phyloP scores from a whole-genome alignment of 2,113 vertebrate species.

The Oncorhynchus tshawytscha region DNA sequence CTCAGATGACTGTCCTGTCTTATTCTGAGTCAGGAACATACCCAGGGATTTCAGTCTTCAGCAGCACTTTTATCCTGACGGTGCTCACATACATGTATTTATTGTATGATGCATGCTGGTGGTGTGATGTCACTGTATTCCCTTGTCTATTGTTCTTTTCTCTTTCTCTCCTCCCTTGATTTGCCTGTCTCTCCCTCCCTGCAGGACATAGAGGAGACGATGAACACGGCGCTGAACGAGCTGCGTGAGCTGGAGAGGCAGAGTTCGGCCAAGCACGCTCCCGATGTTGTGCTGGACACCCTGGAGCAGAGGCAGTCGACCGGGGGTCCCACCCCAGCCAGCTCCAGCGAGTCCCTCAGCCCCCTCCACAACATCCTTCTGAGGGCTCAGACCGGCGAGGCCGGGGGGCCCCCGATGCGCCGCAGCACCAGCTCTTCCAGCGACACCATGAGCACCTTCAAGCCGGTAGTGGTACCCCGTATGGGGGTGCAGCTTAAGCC shows the following conservation, averaged over 20 bases:
- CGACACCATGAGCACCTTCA: slow-evolving; percentile 96
- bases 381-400: slow-evolving; percentile 56
- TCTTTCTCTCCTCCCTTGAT: not conserved
- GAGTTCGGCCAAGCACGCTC: slow-evolving; percentile 92
- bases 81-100: not conserved
- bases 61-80: not conserved
- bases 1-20: slow-evolving; percentile 20
- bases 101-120: not conserved
- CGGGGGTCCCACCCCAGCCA: slow-evolving; percentile 74
- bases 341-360: slow-evolving; percentile 85
- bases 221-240: slow-evolving; percentile 97
- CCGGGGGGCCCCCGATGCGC: slow-evolving; percentile 84
- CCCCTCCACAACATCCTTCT: slow-evolving; percentile 60
- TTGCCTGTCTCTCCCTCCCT: not conserved
- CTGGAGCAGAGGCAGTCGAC: slow-evolving; percentile 81
- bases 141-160: not conserved
- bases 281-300: slow-evolving; percentile 95
- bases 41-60: not conserved
- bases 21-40: slow-evolving; percentile 27
- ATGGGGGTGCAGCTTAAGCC: slow-evolving; percentile 97
- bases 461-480: slow-evolving; percentile 87
- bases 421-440: slow-evolving; percentile 92
- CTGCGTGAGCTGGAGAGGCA: slow-evolving; percentile 94
- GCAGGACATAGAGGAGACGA: slow-evolving; percentile 98
- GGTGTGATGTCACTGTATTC: not conserved